Percentiles rank a stretch among this genome's conserved stretches.
Evolutionary conservation across 2,113 vertebrate genomes (phyloP).

Genomic region (Cisticola juncidis): DNA sequence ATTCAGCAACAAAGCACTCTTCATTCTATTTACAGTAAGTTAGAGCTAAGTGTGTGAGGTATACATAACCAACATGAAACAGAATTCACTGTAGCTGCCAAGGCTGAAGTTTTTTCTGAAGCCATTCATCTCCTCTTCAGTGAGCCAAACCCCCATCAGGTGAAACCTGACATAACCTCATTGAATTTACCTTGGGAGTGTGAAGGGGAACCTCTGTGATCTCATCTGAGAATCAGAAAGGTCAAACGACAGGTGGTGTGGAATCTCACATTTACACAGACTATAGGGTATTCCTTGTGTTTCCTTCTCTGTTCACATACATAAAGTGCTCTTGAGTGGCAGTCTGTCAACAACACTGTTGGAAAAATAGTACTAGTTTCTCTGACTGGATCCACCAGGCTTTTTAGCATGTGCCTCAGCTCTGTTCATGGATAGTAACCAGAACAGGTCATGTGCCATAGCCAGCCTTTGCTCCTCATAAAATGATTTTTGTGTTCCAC

Average conservation of each 20-base stretch:
- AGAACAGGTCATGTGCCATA: neutral
- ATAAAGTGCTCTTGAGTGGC: neutral
- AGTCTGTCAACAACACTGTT: neutral
- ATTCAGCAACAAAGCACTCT: slow-evolving; percentile 67
- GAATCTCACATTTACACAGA: neutral
- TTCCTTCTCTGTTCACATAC: neutral
- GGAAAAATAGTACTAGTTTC: neutral
- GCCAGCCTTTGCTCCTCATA: neutral
- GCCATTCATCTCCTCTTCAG: neutral
- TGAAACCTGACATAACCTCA: neutral
- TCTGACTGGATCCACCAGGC: neutral
- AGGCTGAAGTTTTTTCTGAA: slow-evolving; percentile 45
- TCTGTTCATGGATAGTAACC: neutral
- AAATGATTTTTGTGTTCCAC: neutral
- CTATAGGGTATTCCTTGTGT: neutral
- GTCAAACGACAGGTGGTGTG: neutral
- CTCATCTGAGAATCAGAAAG: neutral
- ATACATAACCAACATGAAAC: slow-evolving; percentile 40
- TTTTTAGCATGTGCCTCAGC: neutral
- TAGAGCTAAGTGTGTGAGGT: slow-evolving; percentile 52
- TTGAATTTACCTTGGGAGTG: neutral
- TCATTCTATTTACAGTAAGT: slow-evolving; percentile 72
- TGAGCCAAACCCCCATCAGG: neutral
- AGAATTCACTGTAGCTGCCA: neutral
- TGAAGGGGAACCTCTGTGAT: neutral